Evolutionary conservation across 2,797 vertebrate genomes (phyloP), one percentile per base, ranked within the genome.

Genomic region (Neostethus bicornis): DNA sequence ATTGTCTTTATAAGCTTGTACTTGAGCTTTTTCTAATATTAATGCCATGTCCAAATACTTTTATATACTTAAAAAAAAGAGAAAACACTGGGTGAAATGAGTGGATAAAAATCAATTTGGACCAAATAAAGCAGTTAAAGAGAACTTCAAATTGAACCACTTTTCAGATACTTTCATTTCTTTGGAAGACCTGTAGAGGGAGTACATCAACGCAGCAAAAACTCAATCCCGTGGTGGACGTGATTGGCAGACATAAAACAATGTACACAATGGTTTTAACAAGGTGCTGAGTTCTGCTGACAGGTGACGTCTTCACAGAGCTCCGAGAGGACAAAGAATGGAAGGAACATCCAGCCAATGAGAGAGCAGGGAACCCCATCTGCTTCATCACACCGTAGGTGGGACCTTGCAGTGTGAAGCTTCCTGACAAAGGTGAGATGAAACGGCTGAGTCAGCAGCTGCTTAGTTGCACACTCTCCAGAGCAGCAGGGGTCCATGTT

Each of bases 371-470:
- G 20, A 31, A 31, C 1, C 24, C 19, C n/a, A 20, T 53, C 28
- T 53, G 20, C 19, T 53, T 39, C 20, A 53, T 38, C 12, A n/a
- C 17, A 51, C 43, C 20, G 21, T 4, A 28, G 9, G 45, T 55
- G 21, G 41, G 47, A 12, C 26, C 34, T 16, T 38, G 11, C 7
- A 4, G 39, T 45, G 24, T 25, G 45, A 31, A 16, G 21, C 20
- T 51, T 46, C 31, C 34, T 51, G 7, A 31, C 14, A 41, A 48
- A 39, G 62, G 32, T 51, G 26, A 34, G 41, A 49, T 13, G 25
- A 35, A 41, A 39, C 38, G 32, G 24, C n/a, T 26, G 28, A 34
- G 41, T 42, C 7, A 19, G 43, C 43, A 38, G 43, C 32, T 26
- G 54, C 32, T 54, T n/a, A n/a, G n/a, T n/a, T n/a, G 44, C 14